Evolutionary conservation across 2,888 invertebrate genomes (phyloP), one percentile per base, ranked within the genome.

Genomic region (Chrysolina haemoptera): DNA sequence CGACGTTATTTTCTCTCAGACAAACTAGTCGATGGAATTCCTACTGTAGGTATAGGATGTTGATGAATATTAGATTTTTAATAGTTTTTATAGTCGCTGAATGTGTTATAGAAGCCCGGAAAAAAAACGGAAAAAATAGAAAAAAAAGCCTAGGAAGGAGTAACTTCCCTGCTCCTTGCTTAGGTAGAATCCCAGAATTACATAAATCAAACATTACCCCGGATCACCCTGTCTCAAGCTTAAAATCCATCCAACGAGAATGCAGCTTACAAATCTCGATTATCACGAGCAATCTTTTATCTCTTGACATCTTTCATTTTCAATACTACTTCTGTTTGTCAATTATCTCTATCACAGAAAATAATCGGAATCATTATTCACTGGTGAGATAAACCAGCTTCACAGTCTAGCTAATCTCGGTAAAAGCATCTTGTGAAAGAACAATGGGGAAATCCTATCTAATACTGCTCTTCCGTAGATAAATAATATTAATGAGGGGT

Each of bases 321-420:
- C 48, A 35, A 20, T 50, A 43, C 48, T 12, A 69, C 69, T 69
- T 62, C 50, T 69, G 69, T 62, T 62, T 69, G 69, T 69, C 69
- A 69, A 48, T 62, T 69, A 62, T 48, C 62, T 62, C 69, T 69
- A 69, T 62, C 62, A 18, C 11, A 27, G 62, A 18, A 9, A 27
- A 69, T 62, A 48, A 69, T 69, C 69, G 16, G 50, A 48, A 20
- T 46, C 69, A 69, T 69, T 62, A 69, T 16, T 69, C 48, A 48
- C 20, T 18, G 27, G 43, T 50, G 35, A 50, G 59, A 16, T 59
- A 35, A 59, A n/a, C 59, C 1, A 59, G 27, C 35, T 59, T 59
- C 59, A 59, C 59, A 59, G 59, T 22, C 27, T 27, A 59, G 8
- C 27, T 59, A 59, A 59, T 59, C 59, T 59, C 6, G 16, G 59